Base-by-base conservation (phyloP, 2,888 invertebrate species). In the Chloromyia formosa region DNA sequence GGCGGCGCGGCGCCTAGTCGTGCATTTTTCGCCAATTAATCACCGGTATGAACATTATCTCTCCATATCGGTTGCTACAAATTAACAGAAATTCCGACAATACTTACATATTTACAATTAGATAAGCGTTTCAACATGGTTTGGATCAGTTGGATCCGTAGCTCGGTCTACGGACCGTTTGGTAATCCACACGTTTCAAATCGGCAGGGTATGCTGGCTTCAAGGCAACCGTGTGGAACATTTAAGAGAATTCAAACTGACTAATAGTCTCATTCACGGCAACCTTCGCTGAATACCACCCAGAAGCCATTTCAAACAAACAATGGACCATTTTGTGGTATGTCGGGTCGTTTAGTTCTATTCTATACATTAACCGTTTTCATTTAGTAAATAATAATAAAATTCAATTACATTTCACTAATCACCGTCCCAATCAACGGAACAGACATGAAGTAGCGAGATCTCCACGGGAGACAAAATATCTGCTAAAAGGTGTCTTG, bases 361-460 rank as follows among this genome's bases (percentile, higher is more conserved):
- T 40, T 49, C 49, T n/a, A 35, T 35, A 35, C 49, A n/a, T 12
- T n/a, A 49, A 49, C 62, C 42, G 62, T 42, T 66, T 49, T 49
- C 66, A 35, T 66, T 35, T 22, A 42, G 66, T 66, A 66, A 66
- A 66, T 66, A 71, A 56, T 71, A 71, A 71, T 71, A 71, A 69
- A 75, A 75, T 75, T 75, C 68, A 75, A 75, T 75, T 74, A 74
- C 69, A 74, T 75, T 74, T 74, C 54, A 74, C 75, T 75, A 75
- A 75, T 75, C 74, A 75, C 74, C 66, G 42, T 20, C 22, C 61
- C 53, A 73, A 64, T 72, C 62, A 45, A 56, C 49, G n/a, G 64
- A 72, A 58, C 53, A 75, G 71, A 72, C 54, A 20, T 56, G 18
- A 16, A 16, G 23, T 27, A 60, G 49, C 35, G 58, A 20, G 16